Evolutionary conservation across 2,888 invertebrate genomes (phyloP).

Genomic region (Caenorhabditis sp.): DNA sequence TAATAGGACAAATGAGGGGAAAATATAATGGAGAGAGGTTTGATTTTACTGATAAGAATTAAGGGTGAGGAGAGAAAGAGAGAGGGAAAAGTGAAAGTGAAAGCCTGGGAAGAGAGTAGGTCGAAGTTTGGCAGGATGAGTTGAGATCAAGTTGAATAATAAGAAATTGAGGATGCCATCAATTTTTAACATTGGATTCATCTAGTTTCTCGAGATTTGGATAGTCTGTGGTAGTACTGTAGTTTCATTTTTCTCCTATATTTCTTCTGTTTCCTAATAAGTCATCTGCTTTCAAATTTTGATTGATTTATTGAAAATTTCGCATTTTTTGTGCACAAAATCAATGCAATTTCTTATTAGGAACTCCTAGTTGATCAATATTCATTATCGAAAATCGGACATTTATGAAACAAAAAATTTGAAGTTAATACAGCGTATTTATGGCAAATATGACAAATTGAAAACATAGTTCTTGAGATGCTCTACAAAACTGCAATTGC

Average conservation of each 20-base stretch:
- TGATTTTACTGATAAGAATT: slow-evolving; percentile 31
- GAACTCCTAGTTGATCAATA: background rate
- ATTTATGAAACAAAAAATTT: background rate
- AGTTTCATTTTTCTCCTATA: too few relatives aligned
- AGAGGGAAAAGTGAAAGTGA: background rate
- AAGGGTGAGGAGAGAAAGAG: background rate
- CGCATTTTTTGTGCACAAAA: background rate
- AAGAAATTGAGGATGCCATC: background rate
- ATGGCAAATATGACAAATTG: background rate
- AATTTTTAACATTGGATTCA: background rate
- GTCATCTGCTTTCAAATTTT: too few relatives aligned
- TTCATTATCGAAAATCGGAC: background rate
- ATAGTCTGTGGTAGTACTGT: slow-evolving; percentile 3
- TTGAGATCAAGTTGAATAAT: background rate
- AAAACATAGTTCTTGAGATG: background rate
- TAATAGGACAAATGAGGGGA: slow-evolving; percentile 3
- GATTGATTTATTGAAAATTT: background rate
- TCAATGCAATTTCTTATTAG: background rate
- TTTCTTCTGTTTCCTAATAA: background rate
- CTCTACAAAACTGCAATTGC: background rate
- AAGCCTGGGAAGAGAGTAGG: too few relatives aligned
- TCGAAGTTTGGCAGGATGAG: background rate
- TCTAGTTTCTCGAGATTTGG: too few relatives aligned
- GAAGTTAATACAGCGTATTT: background rate
- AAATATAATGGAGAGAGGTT: background rate